Conservation (phyloP, 2,113 vertebrate genomes). For the Suricata suricatta region DNA sequence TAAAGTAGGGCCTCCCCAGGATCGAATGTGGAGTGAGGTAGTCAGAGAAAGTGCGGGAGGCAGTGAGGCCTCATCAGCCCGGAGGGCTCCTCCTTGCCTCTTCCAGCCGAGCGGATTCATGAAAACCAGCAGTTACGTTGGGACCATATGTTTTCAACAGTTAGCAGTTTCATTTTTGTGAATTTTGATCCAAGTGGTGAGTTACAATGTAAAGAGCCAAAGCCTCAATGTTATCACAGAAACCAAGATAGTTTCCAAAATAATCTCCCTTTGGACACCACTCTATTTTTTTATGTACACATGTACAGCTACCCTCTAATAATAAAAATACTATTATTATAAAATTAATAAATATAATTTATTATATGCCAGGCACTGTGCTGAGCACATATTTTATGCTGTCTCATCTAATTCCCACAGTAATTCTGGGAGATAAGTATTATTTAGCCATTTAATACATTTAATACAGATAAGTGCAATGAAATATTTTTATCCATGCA, state of each 20-base stretch:
- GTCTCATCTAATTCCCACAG: neutral
- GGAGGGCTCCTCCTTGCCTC: neutral
- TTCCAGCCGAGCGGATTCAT: neutral
- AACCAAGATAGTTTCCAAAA: neutral
- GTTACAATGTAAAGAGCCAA: neutral
- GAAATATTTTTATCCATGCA: neutral
- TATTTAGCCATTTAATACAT: neutral
- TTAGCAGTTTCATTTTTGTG: neutral
- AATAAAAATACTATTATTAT: neutral
- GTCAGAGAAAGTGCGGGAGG: neutral
- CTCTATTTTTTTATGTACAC: neutral
- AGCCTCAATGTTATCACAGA: neutral
- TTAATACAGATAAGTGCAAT: neutral
- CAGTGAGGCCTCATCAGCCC: neutral
- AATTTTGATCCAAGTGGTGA: neutral
- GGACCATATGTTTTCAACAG: neutral
- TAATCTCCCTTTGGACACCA: neutral
- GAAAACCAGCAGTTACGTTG: neutral
- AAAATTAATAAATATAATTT: neutral
- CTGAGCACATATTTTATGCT: neutral
- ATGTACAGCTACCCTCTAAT: neutral
- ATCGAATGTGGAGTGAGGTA: neutral
- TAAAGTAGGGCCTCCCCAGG: neutral
- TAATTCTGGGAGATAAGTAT: neutral
- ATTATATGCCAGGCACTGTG: neutral